These are phyloP conservation scores for Xenotilapia longispinis DNA, from an alignment of 2,113 vertebrate species.

Conservation along the genomic window DNA sequence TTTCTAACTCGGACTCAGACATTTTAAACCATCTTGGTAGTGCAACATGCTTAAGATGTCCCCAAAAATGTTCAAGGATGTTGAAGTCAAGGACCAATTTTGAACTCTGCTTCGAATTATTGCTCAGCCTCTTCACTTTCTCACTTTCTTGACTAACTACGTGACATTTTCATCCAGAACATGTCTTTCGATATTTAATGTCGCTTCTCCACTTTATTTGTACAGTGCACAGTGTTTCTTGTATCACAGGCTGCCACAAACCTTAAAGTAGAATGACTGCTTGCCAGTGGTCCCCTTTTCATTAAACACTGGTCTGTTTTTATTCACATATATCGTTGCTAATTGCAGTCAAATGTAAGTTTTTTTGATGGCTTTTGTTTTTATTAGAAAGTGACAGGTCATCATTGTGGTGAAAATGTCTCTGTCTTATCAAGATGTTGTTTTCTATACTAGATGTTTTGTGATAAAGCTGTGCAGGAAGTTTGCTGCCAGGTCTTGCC, in stretches of 20 bases:
- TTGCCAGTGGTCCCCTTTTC: not conserved
- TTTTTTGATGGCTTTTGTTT: not conserved
- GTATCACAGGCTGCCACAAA: not conserved
- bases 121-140: not conserved
- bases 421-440: not conserved
- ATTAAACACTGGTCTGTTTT: not conserved
- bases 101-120: not conserved
- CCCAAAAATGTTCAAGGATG: not conserved
- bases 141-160: not conserved
- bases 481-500: not conserved
- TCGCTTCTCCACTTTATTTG: not conserved
- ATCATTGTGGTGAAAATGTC: not conserved
- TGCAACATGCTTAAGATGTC: not conserved
- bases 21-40: not conserved
- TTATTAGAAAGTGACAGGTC: not conserved
- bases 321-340: not conserved
- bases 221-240: not conserved
- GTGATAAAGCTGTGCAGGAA: not conserved
- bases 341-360: not conserved
- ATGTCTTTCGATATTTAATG: not conserved
- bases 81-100: not conserved
- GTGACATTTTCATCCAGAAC: not conserved
- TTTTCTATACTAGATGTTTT: not conserved
- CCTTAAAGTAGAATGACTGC: not conserved
- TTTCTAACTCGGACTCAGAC: rapidly evolving